A percentile compares a stretch with the other conserved stretches of the same genome.
Conservation (phyloP, 1,140 invertebrate genomes). For the Neoseiulus cucumeris region DNA sequence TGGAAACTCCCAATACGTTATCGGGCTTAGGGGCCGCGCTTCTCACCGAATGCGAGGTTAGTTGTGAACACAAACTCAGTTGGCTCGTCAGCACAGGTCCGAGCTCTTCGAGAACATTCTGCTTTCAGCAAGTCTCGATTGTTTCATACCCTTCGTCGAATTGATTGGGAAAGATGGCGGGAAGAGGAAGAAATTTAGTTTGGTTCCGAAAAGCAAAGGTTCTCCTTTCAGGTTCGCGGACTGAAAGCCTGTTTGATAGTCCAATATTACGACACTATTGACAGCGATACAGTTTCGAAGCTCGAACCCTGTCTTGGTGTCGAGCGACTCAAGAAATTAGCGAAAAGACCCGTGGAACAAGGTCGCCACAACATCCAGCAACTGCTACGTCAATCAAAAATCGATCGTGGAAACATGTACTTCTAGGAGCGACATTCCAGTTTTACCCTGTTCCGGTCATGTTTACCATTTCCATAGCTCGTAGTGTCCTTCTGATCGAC, state of each 20-base stretch:
- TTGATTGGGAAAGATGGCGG: background rate
- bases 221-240: background rate
- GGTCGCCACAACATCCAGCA: background rate
- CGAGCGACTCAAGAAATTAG: background rate
- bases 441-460: too few species aligned
- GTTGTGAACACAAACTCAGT: background rate
- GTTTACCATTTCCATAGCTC: too few species aligned
- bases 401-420: slow-evolving; percentile 11
- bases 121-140: background rate
- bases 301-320: background rate
- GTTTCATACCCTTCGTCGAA: background rate
- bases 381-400: background rate
- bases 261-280: background rate
- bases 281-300: background rate
- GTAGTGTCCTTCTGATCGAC: too few species aligned
- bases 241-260: background rate
- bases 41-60: slow-evolving; percentile 6
- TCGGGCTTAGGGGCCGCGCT: background rate
- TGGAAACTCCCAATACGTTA: background rate
- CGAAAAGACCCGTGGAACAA: background rate
- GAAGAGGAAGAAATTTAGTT: background rate
- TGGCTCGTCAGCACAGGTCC: background rate
- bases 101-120: background rate
- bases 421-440: background rate
- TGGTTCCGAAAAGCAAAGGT: background rate